phyloP scores from a whole-genome alignment of 2,797 vertebrate genomes.

The Phaenicophaeus curvirostris region DNA sequence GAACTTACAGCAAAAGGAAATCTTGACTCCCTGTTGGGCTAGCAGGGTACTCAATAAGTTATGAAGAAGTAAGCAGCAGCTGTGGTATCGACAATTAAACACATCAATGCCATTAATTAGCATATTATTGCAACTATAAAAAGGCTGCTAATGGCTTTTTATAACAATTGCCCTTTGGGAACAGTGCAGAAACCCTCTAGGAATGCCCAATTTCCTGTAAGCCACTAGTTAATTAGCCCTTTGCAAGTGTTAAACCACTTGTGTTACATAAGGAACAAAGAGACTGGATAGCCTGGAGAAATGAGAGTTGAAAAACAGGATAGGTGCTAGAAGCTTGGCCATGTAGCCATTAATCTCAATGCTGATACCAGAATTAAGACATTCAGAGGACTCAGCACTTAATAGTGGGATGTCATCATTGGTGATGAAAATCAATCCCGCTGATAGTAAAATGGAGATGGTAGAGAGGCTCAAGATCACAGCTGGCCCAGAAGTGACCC shows the following conservation, averaged over 20 bases:
- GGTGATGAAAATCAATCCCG: not conserved
- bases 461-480: not conserved
- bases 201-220: slow-evolving; percentile 58
- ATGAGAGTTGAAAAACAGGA: not conserved
- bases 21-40: not conserved
- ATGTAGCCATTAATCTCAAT: not conserved
- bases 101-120: slow-evolving; percentile 22
- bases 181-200: slow-evolving; percentile 24
- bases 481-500: not conserved
- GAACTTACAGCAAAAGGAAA: not conserved
- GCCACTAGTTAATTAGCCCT: not conserved
- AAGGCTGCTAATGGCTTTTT: slow-evolving; percentile 51
- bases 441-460: not conserved
- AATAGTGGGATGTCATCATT: not conserved
- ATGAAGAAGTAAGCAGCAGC: not conserved
- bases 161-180: slow-evolving; percentile 19
- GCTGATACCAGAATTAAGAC: not conserved
- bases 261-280: not conserved
- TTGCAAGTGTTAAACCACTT: not conserved
- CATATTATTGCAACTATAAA: slow-evolving; percentile 40
- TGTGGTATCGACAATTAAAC: not conserved
- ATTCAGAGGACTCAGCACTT: not conserved
- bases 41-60: not conserved
- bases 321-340: not conserved
- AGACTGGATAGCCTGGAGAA: not conserved